Evolutionary conservation across 2,797 vertebrate species (phyloP).

Genomic region (Platyrinchus mystaceus): DNA sequence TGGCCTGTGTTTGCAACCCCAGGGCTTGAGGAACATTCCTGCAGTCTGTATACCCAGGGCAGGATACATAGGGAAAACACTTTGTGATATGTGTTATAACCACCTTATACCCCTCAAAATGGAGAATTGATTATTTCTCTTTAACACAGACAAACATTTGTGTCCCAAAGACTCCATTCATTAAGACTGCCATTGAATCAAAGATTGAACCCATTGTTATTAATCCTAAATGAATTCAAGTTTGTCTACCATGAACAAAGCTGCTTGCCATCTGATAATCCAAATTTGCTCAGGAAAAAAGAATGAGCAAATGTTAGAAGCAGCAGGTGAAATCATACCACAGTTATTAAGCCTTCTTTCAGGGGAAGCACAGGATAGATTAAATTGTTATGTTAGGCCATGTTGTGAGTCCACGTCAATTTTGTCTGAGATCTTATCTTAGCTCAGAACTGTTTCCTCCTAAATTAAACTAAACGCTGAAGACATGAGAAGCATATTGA

Average conservation of each 20-base stretch:
- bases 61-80: neutral
- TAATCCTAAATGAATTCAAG: slow-evolving; percentile 44
- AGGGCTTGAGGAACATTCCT: neutral
- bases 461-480: slow-evolving; percentile 61
- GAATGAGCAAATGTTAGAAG: slow-evolving; percentile 46
- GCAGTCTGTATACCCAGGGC: neutral
- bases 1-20: neutral
- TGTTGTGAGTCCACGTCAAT: slow-evolving; percentile 54
- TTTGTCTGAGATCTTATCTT: slow-evolving; percentile 64
- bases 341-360: slow-evolving; percentile 55
- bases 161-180: slow-evolving; percentile 21
- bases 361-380: slow-evolving; percentile 51
- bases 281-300: slow-evolving; percentile 56
- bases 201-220: slow-evolving; percentile 15
- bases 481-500: slow-evolving; percentile 56
- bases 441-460: slow-evolving; percentile 54
- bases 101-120: neutral
- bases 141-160: slow-evolving; percentile 43
- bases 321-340: slow-evolving; percentile 63
- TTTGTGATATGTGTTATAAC: neutral
- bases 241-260: slow-evolving; percentile 51
- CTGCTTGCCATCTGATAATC: slow-evolving; percentile 42
- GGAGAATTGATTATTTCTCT: slow-evolving; percentile 16
- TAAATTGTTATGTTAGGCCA: slow-evolving; percentile 69
- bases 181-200: slow-evolving; percentile 8